These are phyloP conservation scores for Aix galericulata DNA, from an alignment of 2,113 vertebrate genomes.

Conservation along the genomic window DNA sequence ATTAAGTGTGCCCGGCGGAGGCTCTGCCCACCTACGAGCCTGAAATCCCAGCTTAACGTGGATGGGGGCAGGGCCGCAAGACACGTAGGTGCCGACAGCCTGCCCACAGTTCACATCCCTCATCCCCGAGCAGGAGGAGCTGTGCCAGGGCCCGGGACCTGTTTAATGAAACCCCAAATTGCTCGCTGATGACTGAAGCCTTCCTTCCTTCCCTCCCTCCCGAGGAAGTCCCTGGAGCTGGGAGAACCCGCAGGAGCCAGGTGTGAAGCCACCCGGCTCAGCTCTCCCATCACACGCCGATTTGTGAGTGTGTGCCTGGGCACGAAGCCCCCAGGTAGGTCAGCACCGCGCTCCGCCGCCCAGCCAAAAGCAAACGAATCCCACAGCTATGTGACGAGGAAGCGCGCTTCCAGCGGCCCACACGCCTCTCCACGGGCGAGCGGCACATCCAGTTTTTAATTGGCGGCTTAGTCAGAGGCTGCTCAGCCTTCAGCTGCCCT, in stretches of 20 bases:
- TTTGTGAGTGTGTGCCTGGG: background rate
- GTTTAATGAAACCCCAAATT: background rate
- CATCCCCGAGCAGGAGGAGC: background rate
- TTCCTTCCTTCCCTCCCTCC: background rate
- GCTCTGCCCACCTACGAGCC: background rate
- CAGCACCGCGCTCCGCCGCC: background rate
- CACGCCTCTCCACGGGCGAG: conserved; percentile 6
- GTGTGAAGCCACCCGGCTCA: background rate
- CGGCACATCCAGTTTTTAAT: conserved; percentile 67
- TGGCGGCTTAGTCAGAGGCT: conserved; percentile 45
- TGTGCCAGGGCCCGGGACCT: background rate
- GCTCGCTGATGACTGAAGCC: conserved; percentile 6
- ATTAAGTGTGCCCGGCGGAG: background rate
- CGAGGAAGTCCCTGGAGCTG: background rate
- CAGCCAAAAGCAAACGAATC: background rate
- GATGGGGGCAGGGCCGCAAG: background rate
- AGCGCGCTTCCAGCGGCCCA: conserved; percentile 1
- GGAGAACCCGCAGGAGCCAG: background rate
- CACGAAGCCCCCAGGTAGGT: background rate
- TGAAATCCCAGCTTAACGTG: conserved; percentile 11
- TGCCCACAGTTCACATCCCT: background rate
- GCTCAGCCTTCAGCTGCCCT: background rate
- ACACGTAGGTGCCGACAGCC: background rate
- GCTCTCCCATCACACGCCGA: background rate
- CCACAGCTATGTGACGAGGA: conserved; percentile 18